phyloP scores from a whole-genome alignment of 1,140 invertebrate species.

The Sinella curviseta region DNA sequence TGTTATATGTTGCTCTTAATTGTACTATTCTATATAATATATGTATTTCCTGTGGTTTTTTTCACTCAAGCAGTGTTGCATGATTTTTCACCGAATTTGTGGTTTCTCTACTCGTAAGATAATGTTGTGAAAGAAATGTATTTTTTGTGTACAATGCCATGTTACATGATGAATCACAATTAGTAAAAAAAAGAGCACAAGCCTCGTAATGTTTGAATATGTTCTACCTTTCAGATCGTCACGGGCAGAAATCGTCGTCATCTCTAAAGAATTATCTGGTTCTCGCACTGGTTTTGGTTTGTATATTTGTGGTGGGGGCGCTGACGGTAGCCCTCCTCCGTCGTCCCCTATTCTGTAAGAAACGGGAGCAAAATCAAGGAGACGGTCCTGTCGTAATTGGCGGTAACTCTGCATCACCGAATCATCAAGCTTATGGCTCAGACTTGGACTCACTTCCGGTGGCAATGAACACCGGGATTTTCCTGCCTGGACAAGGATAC shows the following conservation, averaged over 20 bases:
- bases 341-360: constrained; percentile 49
- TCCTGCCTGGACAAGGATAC: constrained; percentile 45
- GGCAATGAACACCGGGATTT: constrained; percentile 50
- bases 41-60: too few relatives aligned
- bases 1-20: too few relatives aligned
- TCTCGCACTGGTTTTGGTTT: constrained; percentile 42
- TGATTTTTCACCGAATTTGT: too few relatives aligned
- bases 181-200: too few relatives aligned
- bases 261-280: constrained; percentile 45
- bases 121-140: too few relatives aligned
- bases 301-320: constrained; percentile 43
- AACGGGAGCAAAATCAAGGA: constrained; percentile 30
- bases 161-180: too few relatives aligned
- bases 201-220: too few relatives aligned
- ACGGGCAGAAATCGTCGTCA: background rate
- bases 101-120: too few relatives aligned
- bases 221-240: constrained; percentile 22
- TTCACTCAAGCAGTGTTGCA: too few relatives aligned
- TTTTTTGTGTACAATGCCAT: too few relatives aligned
- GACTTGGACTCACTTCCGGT: constrained; percentile 42
- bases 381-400: constrained; percentile 29
- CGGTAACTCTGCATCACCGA: constrained; percentile 23
- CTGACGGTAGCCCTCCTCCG: constrained; percentile 44
- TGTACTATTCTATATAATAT: too few relatives aligned
- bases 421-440: background rate